phyloP scores from a whole-genome alignment of 2,113 vertebrate genomes.

The Apistogramma diplotaenia region DNA sequence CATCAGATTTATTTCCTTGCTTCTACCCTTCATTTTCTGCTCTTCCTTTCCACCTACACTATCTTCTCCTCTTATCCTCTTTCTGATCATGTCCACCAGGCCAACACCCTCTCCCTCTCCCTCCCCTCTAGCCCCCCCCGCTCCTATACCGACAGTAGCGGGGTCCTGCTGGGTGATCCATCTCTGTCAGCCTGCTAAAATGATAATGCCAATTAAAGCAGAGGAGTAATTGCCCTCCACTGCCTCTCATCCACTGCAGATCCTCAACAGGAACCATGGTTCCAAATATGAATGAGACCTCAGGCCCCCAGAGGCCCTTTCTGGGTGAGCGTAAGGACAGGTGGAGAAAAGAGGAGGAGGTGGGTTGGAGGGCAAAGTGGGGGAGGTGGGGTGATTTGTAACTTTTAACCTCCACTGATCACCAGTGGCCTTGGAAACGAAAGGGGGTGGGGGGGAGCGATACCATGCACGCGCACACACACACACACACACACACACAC shows the following conservation, averaged over 20 bases:
- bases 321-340: slow-evolving; percentile 40
- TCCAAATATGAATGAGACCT: slow-evolving; percentile 80
- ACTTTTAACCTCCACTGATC: slow-evolving; percentile 84
- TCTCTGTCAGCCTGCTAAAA: slow-evolving; percentile 92
- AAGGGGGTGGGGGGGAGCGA: slow-evolving; percentile 40
- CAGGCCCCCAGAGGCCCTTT: slow-evolving; percentile 48
- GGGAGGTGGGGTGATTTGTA: slow-evolving; percentile 76
- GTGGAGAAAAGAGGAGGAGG: slow-evolving; percentile 27
- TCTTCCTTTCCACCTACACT: slow-evolving; percentile 18
- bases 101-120: neutral
- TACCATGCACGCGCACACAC: slow-evolving; percentile 37
- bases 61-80: slow-evolving; percentile 9
- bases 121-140: neutral
- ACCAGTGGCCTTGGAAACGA: slow-evolving; percentile 71
- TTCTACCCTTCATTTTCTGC: slow-evolving; percentile 21
- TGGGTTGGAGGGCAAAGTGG: slow-evolving; percentile 27
- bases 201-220: slow-evolving; percentile 95
- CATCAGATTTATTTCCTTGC: slow-evolving; percentile 45
- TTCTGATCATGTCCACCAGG: slow-evolving; percentile 14
- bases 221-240: slow-evolving; percentile 87
- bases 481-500: slow-evolving; percentile 30
- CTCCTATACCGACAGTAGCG: slow-evolving; percentile 50
- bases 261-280: slow-evolving; percentile 76
- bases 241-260: slow-evolving; percentile 77
- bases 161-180: slow-evolving; percentile 79